Conservation (phyloP, 2,888 invertebrate genomes). For the Flexamia atlantica region DNA sequence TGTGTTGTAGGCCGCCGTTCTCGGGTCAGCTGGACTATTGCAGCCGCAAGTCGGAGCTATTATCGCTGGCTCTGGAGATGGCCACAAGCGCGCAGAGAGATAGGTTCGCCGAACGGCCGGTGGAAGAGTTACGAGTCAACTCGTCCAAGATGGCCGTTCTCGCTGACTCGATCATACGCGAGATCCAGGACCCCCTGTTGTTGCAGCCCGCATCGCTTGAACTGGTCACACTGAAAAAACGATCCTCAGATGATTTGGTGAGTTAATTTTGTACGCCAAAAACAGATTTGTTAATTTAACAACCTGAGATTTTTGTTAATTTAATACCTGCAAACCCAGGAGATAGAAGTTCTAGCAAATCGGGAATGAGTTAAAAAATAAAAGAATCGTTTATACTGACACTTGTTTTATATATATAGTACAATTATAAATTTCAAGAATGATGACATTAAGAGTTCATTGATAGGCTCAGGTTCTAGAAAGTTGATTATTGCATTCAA, state of each 20-base stretch:
- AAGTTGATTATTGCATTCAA: too few relatives aligned
- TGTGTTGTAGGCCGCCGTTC: conserved; percentile 77
- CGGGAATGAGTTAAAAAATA: too few relatives aligned
- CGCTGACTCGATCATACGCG: conserved; percentile 92
- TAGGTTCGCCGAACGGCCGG: conserved; percentile 91
- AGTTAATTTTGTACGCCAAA: too few relatives aligned
- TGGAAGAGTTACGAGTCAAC: conserved; percentile 84
- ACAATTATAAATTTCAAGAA: too few relatives aligned
- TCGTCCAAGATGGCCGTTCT: conserved; percentile 87
- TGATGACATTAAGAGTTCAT: too few relatives aligned
- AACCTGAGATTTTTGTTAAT: too few relatives aligned
- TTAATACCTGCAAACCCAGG: too few relatives aligned
- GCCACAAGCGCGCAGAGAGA: conserved; percentile 95
- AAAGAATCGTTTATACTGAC: too few relatives aligned
- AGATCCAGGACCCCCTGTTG: conserved; percentile 92
- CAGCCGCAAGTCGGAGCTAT: conserved; percentile 83
- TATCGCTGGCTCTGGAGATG: conserved; percentile 90
- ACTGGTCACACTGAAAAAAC: conserved; percentile 90
- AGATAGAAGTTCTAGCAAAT: too few relatives aligned
- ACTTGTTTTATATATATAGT: too few relatives aligned
- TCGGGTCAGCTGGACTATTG: conserved; percentile 83
- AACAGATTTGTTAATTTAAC: too few relatives aligned
- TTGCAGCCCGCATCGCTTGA: conserved; percentile 95
- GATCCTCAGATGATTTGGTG: conserved; percentile 88
- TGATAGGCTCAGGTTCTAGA: too few relatives aligned